Evolutionary conservation across 2,888 invertebrate species (phyloP).

Genomic region (Platerodrilus igneus): DNA sequence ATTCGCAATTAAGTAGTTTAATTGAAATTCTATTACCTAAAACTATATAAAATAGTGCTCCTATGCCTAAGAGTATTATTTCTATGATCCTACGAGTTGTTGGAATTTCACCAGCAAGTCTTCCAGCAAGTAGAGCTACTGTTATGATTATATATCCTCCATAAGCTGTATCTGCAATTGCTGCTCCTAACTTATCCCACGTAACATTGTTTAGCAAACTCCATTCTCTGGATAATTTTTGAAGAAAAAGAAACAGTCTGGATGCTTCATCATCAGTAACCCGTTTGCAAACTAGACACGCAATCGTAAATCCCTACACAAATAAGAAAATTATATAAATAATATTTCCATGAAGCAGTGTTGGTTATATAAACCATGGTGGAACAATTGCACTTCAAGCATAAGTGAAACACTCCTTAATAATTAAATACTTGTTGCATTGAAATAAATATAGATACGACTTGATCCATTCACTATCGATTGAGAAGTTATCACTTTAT

Average conservation of each 20-base stretch:
- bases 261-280: constrained; percentile 70
- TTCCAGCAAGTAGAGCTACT: constrained; percentile 61
- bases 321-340: constrained; percentile 11
- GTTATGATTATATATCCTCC: constrained; percentile 70
- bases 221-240: constrained; percentile 72
- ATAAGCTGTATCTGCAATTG: constrained; percentile 62
- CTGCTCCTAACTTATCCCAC: constrained; percentile 65
- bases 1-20: background rate
- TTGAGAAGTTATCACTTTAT: too few relatives aligned
- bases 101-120: constrained; percentile 62
- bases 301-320: constrained; percentile 60
- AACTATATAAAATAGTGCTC: constrained; percentile 63
- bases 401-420: too few relatives aligned
- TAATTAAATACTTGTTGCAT: too few relatives aligned
- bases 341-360: too few relatives aligned
- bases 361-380: too few relatives aligned
- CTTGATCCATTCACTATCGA: too few relatives aligned
- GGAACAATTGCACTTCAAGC: too few relatives aligned
- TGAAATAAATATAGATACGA: too few relatives aligned
- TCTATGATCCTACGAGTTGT: constrained; percentile 60
- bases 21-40: constrained; percentile 57
- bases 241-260: constrained; percentile 61
- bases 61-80: constrained; percentile 64
- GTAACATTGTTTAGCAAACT: constrained; percentile 68
- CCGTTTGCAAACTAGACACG: constrained; percentile 64